Evolutionary conservation across 2,113 vertebrate species (phyloP), one percentile per base, ranked within the genome.

Genomic region (Boulengeromyrus knoepffleri): DNA sequence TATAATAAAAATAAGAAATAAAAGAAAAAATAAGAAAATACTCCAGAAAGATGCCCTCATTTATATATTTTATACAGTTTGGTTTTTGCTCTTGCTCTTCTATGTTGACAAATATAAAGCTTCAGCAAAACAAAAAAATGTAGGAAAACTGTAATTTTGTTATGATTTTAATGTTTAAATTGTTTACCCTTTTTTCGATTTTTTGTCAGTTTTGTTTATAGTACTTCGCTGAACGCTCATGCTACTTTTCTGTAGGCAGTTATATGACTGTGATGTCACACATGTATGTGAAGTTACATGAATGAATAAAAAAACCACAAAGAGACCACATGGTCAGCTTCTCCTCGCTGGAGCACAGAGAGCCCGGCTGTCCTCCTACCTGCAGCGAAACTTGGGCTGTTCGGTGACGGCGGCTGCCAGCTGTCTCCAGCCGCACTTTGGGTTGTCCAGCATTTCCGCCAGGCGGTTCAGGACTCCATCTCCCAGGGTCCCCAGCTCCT

Each of bases 381-480:
- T 97, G 96, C 94, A 97, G 89, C 90, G 92, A 93, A 97, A 95
- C 83, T 93, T 92, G 1, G 95, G 95, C 6, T 96, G 94, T 0
- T 92, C 93, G 3, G 94, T 95, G 0, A 95, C 94, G 0, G 94
- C 92, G 12, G 87, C 90, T 0, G 97, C 96, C 90, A 97, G 93
- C 88, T 95, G 96, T 88, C 95, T 97, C 97, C 97, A 97, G 85
- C 97, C 97, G 47, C 95, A 91, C 56, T 88, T 84, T 0, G 94
- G 56, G 2, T 96, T 96, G 89, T 97, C 97, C 94, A 97, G 92
- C 70, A 97, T 95, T 77, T 94, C 92, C 0, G 95, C 94, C 86
- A 97, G 94, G 47, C 89, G 94, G 52, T 88, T 92, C 88, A 96
- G 86, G 17, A 92, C 93, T 0, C 92, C 93, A 17, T 96, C 95